Percentiles rank a stretch among this genome's conserved stretches.
phyloP scores from a whole-genome alignment of 2,113 vertebrate genomes.

The Seriola aureovittata region DNA sequence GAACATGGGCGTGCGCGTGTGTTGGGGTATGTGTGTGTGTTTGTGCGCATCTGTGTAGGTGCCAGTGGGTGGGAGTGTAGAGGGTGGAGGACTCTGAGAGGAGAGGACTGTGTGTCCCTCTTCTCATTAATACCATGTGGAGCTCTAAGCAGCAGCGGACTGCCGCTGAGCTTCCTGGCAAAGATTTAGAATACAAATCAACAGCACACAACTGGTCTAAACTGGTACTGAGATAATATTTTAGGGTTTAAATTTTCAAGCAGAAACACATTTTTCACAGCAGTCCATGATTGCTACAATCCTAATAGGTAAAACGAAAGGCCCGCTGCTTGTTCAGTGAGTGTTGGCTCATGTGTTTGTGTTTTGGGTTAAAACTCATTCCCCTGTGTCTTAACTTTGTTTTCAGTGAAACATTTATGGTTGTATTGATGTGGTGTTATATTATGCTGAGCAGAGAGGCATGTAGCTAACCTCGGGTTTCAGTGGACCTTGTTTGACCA shows the following conservation, averaged over 20 bases:
- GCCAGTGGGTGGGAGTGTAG: conserved; percentile 28
- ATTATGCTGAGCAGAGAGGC: conserved; percentile 36
- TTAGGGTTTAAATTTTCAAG: conserved; percentile 1
- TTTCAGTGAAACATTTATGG: conserved; percentile 52
- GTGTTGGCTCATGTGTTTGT: neutral
- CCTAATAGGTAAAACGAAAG: neutral
- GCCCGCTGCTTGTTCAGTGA: neutral
- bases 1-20: neutral
- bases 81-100: conserved; percentile 44
- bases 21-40: neutral
- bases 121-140: conserved; percentile 75
- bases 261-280: neutral
- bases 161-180: conserved; percentile 65
- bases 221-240: conserved; percentile 40
- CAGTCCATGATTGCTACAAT: neutral
- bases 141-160: conserved; percentile 41
- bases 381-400: neutral
- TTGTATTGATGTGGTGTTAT: conserved; percentile 39
- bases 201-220: conserved; percentile 49
- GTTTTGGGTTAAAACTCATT: conserved; percentile 24
- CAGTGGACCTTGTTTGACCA: neutral
- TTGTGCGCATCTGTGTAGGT: conserved; percentile 29
- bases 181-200: conserved; percentile 59
- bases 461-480: conserved; percentile 11
- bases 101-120: conserved; percentile 58